These are phyloP conservation scores for Sminthurides aquaticus DNA, from an alignment of 2,888 invertebrate genomes.

Conservation along the genomic window DNA sequence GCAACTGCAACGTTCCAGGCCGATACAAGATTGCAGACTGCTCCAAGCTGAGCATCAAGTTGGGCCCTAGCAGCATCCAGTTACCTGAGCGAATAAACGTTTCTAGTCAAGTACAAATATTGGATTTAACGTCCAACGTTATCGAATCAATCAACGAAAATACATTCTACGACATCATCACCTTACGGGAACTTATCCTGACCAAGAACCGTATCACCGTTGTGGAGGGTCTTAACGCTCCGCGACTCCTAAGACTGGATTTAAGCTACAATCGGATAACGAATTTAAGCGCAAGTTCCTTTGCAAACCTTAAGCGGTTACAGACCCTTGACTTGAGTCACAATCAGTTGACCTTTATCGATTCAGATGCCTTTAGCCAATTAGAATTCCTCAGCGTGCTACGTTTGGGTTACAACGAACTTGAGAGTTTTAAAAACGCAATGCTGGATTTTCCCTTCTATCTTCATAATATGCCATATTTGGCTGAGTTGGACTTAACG, in stretches of 20 bases:
- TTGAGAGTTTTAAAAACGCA: constrained; percentile 22
- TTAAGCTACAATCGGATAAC: constrained; percentile 34
- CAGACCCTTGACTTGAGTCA: constrained; percentile 32
- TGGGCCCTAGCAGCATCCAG: neutral
- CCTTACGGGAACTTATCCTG: constrained; percentile 26
- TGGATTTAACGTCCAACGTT: constrained; percentile 32
- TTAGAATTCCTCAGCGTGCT: constrained; percentile 27
- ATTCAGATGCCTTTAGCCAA: constrained; percentile 25
- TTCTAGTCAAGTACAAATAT: constrained; percentile 26
- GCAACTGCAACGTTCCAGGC: constrained; percentile 24
- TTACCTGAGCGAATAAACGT: constrained; percentile 32
- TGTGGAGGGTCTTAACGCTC: constrained; percentile 27
- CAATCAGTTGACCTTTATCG: constrained; percentile 33
- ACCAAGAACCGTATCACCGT: constrained; percentile 26
- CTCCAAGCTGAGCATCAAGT: constrained; percentile 1
- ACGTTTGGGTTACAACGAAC: constrained; percentile 29
- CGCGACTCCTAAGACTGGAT: constrained; percentile 27
- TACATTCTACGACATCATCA: constrained; percentile 32
- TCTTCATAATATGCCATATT: constrained; percentile 23
- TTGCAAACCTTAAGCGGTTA: constrained; percentile 19
- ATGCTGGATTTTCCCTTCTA: constrained; percentile 23
- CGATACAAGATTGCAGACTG: constrained; percentile 22
- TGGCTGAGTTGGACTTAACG: constrained; percentile 36
- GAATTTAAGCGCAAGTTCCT: constrained; percentile 26
- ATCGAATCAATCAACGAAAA: constrained; percentile 21